Percentiles rank a stretch among this genome's conserved stretches.
phyloP scores from a whole-genome alignment of 2,888 invertebrate species.

The Andrena camellia region DNA sequence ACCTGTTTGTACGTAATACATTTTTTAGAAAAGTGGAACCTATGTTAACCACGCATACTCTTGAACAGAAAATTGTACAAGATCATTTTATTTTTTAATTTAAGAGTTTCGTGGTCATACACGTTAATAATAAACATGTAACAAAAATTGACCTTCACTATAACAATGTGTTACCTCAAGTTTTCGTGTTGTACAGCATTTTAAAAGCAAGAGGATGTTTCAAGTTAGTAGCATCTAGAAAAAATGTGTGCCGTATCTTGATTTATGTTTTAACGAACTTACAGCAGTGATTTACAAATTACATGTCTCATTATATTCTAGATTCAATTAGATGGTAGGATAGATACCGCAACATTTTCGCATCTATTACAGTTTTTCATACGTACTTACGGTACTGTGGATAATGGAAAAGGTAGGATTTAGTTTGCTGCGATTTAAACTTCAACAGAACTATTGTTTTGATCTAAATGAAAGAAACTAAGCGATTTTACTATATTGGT shows the following conservation, averaged over 20 bases:
- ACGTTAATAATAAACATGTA: neutral
- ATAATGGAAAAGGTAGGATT: neutral
- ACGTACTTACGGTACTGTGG: conserved; percentile 25
- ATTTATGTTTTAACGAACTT: conserved; percentile 56
- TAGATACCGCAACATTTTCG: conserved; percentile 13
- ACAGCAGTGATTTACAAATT: conserved; percentile 65
- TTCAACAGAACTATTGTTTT: neutral
- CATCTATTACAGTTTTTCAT: conserved; percentile 5
- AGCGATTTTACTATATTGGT: conserved; percentile 6
- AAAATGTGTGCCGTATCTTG: conserved; percentile 28
- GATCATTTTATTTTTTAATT: conserved; percentile 1
- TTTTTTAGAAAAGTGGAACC: neutral
- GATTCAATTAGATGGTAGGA: conserved; percentile 42
- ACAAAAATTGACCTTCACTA: neutral
- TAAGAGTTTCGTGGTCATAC: conserved; percentile 7
- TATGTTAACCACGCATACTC: neutral
- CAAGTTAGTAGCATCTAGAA: conserved; percentile 30
- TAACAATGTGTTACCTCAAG: neutral
- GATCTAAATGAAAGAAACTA: conserved; percentile 6
- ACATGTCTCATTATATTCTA: conserved; percentile 53
- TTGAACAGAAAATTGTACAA: conserved; percentile 9
- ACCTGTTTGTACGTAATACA: neutral
- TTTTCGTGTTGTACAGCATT: neutral
- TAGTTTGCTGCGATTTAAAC: neutral
- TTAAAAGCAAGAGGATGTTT: neutral